Evolutionary conservation across 2,888 invertebrate species (phyloP).

Genomic region (Syrista parreyssii): DNA sequence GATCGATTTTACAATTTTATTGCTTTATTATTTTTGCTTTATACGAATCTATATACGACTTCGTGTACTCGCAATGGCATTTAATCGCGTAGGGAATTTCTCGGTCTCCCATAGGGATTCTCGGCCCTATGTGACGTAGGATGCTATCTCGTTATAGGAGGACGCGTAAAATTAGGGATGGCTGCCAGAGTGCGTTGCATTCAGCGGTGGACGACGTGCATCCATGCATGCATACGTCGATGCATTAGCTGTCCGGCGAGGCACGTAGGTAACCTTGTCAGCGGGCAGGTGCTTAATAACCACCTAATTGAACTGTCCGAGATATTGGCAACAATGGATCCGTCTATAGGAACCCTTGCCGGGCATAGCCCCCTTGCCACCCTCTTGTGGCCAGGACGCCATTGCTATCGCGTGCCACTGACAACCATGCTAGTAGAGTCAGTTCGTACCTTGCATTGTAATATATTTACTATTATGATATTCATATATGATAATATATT

Average conservation of each 20-base stretch:
- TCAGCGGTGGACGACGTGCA: background rate
- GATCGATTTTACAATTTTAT: background rate
- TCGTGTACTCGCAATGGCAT: background rate
- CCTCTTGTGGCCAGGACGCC: background rate
- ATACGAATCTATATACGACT: background rate
- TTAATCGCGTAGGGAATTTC: background rate
- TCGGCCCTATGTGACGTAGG: background rate
- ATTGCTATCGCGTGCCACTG: background rate
- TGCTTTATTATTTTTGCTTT: background rate
- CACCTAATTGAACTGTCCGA: slow-evolving; percentile 56
- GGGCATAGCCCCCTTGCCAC: background rate
- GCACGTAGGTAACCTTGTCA: slow-evolving; percentile 46
- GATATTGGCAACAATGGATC: slow-evolving; percentile 46
- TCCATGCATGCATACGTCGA: background rate
- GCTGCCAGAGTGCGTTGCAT: background rate
- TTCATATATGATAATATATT: background rate
- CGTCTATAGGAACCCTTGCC: slow-evolving; percentile 1
- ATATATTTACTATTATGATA: background rate
- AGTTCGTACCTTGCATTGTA: background rate
- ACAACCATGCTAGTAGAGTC: background rate
- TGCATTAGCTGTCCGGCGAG: slow-evolving; percentile 31
- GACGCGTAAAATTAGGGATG: background rate
- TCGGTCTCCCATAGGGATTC: background rate
- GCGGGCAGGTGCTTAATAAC: slow-evolving; percentile 52
- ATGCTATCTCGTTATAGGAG: background rate